These are phyloP conservation scores for Teinopalpus imperialis DNA, from an alignment of 2,888 invertebrate species.

Conservation along the genomic window DNA sequence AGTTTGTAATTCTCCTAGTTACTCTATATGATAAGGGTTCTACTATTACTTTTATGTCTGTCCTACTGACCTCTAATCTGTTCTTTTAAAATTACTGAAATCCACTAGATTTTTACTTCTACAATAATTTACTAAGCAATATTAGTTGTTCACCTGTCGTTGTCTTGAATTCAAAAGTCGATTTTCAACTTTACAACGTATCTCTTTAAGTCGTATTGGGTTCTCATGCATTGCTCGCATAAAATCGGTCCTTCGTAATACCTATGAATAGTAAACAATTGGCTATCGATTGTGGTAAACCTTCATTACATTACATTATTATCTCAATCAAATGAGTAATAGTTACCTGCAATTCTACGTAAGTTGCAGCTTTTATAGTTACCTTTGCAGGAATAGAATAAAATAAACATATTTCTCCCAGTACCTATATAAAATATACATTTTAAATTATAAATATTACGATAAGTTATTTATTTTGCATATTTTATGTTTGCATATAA, in stretches of 20 bases:
- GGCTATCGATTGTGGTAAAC: too few species aligned
- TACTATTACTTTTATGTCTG: too few species aligned
- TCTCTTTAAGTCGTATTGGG: constrained; percentile 47
- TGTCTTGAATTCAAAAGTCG: constrained; percentile 45
- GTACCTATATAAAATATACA: constrained; percentile 44
- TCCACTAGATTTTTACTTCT: too few species aligned
- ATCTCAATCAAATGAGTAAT: constrained; percentile 20
- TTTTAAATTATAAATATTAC: not conserved
- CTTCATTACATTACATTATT: too few species aligned
- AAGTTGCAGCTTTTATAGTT: constrained; percentile 72
- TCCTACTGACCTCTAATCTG: too few species aligned
- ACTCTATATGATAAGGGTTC: too few species aligned
- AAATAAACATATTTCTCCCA: constrained; percentile 69
- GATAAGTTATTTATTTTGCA: too few species aligned
- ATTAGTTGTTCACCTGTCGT: constrained; percentile 60
- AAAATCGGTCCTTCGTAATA: constrained; percentile 65
- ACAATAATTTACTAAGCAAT: too few species aligned
- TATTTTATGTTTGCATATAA: too few species aligned
- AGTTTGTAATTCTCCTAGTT: too few species aligned
- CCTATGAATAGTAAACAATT: constrained; percentile 37
- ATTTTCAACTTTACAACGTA: constrained; percentile 46
- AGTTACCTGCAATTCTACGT: constrained; percentile 69
- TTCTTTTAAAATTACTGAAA: too few species aligned
- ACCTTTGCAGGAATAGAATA: constrained; percentile 74
- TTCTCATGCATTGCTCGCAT: constrained; percentile 65